Evolutionary conservation across 2,797 vertebrate species (phyloP), one percentile per base, ranked within the genome.

Genomic region (Peromyscus attwateri): DNA sequence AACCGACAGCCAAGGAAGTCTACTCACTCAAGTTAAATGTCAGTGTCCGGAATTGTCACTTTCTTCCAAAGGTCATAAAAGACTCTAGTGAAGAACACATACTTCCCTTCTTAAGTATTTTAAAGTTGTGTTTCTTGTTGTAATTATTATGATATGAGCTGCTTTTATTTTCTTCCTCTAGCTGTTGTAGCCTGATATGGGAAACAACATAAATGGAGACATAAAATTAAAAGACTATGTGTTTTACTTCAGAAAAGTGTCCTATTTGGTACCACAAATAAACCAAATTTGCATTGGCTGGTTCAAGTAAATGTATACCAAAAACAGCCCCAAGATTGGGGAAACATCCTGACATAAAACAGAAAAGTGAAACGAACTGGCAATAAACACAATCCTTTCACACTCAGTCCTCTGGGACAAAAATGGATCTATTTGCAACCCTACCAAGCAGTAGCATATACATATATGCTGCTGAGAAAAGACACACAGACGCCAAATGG

Each of bases 401-500:
- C 2, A 62, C 25, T 66, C n/a, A 40, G 49, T 96, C 95, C 75
- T 89, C 60, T 29, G 90, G 40, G 79, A 96, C 82, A 57, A 68
- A 89, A 93, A 70, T 19, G 75, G 85, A 75, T 75, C 81, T 82
- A 94, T 91, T 95, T 95, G 70, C 88, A 96, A 52, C 31, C 66
- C 27, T 55, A 89, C 46, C 92, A 83, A 94, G 87, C 64, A 49
- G 77, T 27, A 7, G 57, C 11, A 27, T 29, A 52, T 49, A 29
- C 43, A 29, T 70, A 57, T 29, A 77, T 5, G 68, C 85, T 57
- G 55, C 94, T 93, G 89, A 68, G 83, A 43, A 95, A 92, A 90
- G 21, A 6, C 76, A 68, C 4, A 21, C 96, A 96, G 97, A 92
- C 93, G 96, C 94, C 95, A 96, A 95, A 94, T 92, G 95, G 95